Base-by-base conservation (phyloP, 2,113 vertebrate species). In the Cynopterus brachyotis region DNA sequence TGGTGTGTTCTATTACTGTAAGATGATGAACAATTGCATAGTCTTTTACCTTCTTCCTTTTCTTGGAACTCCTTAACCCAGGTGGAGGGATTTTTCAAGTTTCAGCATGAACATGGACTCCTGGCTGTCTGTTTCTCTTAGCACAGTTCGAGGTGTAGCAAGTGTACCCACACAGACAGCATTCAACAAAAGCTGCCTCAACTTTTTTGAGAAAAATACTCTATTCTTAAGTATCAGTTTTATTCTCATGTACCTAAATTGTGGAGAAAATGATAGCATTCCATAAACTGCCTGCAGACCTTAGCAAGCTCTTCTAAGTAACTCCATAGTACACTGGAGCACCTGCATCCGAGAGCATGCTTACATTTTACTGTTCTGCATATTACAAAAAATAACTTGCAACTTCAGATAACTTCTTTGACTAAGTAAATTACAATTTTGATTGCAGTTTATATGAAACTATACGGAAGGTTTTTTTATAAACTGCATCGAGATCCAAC, bases 111-210 rank as follows among this genome's bases (percentile, higher is more conserved):
- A 94, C 93, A 88, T 79, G 76, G 67, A 96, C 97, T 91, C 93
- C 78, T 83, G 79, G 76, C 60, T 97, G 37, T 84, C 88, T 94
- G 87, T 93, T 96, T 95, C 93, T 95, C 88, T 94, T 97, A 96
- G 80, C 76, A 75, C 83, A 53, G 66, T 57, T 78, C 72, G 92
- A 97, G 97, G 92, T 97, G 93, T 98, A 83, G 96, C 86, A 76
- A 95, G 35, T 89, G 20, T 93, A 94, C 87, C 1, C 45, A 91
- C 79, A 96, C 97, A 98, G 97, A 98, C 82, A 94, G 94, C 92
- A 81, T 98, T 98, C 98, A 98, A 99, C 98, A 97, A 98, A 98
- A 98, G 93, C 98, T 98, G 98, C 98, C 98, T 99, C 98, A 98
- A 97, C 79, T 93, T 98, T 95, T 98, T 97, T 96, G 64, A 86